Conservation (phyloP, 2,113 vertebrate species). For the Perca schrenkii region DNA sequence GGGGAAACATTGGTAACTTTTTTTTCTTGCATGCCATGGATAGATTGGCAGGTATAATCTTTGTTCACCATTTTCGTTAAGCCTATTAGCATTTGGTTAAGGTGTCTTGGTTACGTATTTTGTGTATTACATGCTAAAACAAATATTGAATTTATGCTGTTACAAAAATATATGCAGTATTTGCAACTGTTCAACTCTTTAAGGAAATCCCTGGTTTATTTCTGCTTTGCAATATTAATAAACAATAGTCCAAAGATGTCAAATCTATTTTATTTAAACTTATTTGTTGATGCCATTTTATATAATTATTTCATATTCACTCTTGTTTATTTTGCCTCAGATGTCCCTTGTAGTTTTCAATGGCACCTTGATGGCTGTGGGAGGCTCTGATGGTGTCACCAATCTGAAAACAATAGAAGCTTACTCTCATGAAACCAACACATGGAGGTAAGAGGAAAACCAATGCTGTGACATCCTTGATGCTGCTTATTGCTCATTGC, state of each 20-base stretch:
- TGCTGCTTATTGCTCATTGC: neutral
- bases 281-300: neutral
- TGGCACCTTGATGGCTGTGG: slow-evolving; percentile 73
- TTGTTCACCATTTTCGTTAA: neutral
- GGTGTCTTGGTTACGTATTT: neutral
- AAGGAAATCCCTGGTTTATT: neutral
- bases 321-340: slow-evolving; percentile 46
- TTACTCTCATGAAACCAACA: slow-evolving; percentile 79
- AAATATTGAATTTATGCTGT: neutral
- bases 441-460: slow-evolving; percentile 72
- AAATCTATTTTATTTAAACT: neutral
- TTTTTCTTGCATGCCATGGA: neutral
- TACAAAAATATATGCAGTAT: neutral
- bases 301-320: neutral
- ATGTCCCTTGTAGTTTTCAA: slow-evolving; percentile 76
- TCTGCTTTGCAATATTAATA: neutral
- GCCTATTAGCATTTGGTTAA: neutral
- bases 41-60: neutral
- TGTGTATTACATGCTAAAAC: neutral
- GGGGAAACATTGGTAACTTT: neutral
- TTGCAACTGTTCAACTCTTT: neutral
- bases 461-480: neutral
- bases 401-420: slow-evolving; percentile 76
- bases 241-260: neutral
- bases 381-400: slow-evolving; percentile 77